Evolutionary conservation across 1,140 invertebrate species (phyloP), one percentile per base, ranked within the genome.

Genomic region (Colletes latitarsis): DNA sequence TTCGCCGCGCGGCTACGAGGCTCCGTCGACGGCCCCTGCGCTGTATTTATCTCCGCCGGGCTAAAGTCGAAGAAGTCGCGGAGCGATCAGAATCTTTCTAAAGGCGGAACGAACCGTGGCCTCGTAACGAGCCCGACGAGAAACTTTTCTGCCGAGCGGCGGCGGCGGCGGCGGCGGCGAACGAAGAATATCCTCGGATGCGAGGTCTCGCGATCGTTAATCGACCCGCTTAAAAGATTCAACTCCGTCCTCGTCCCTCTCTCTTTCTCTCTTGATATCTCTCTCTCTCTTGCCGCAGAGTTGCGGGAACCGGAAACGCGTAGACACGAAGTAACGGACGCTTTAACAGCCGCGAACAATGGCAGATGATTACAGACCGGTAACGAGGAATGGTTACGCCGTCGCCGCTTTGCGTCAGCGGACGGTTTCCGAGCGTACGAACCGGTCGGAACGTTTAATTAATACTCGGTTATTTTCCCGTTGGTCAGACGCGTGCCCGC

Each of bases 401-500:
- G 55, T 21, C 68, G 30, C 19, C 30, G 12, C 30, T 49, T 46
- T 52, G 57, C 66, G 17, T 62, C 75, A 39, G 43, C 46, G 74
- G 12, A 55, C 77, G 10, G 17, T 58, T 74, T 55, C 21, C 62
- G 21, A 41, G 46, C 52, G 12, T n/a, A 52, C 66, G 12, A 5
- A 14, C 17, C 70, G 17, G 21, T 5, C 15, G 17, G n/a, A 81
- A 69, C 60, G 80, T 76, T 78, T 78, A 78, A 82, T 82, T 78
- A 78, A 82, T 78, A 52, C 80, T 60, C 58, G 60, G 53, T 71
- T 82, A 77, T 71, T 78, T 78, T 78, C 60, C 15, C 79, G 63
- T 58, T 75, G 62, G 67, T n/a, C 49, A 21, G 14, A 53, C 49
- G 6, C 60, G 14, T 12, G 21, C 52, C 30, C 77, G 39, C 71